Conservation (phyloP, 2,113 vertebrate genomes). For the Tamias sibiricus region DNA sequence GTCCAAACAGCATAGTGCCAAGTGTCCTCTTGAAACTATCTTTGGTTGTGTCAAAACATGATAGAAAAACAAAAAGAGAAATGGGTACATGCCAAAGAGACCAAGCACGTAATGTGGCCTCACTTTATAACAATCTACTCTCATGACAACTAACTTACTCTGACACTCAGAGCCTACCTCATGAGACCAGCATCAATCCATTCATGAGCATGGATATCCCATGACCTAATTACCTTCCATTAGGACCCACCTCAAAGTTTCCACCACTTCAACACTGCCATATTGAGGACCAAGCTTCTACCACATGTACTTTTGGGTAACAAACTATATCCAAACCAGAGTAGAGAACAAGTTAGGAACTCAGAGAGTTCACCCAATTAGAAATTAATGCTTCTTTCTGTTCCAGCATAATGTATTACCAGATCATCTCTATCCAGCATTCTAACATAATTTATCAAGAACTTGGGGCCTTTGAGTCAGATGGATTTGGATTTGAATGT, state of each 20-base stretch:
- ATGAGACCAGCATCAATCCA: background rate
- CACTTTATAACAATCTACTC: background rate
- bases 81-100: background rate
- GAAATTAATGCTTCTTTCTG: background rate
- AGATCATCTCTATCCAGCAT: background rate
- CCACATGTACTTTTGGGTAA: background rate
- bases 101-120: background rate
- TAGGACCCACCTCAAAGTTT: background rate
- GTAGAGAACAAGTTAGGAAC: background rate
- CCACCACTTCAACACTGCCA: background rate
- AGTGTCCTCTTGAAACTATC: background rate
- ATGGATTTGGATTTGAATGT: background rate
- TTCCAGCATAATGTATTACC: background rate
- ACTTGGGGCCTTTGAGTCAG: background rate
- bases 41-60: background rate
- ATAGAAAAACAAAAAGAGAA: background rate
- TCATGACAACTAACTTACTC: background rate
- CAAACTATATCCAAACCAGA: background rate
- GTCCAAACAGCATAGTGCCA: no score
- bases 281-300: background rate
- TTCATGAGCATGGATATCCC: background rate
- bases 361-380: background rate
- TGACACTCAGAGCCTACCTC: background rate
- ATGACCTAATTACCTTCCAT: background rate
- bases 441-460: conserved; percentile 25